These are phyloP conservation scores for Pterostichus madidus DNA, from an alignment of 2,888 invertebrate species.

Conservation along the genomic window DNA sequence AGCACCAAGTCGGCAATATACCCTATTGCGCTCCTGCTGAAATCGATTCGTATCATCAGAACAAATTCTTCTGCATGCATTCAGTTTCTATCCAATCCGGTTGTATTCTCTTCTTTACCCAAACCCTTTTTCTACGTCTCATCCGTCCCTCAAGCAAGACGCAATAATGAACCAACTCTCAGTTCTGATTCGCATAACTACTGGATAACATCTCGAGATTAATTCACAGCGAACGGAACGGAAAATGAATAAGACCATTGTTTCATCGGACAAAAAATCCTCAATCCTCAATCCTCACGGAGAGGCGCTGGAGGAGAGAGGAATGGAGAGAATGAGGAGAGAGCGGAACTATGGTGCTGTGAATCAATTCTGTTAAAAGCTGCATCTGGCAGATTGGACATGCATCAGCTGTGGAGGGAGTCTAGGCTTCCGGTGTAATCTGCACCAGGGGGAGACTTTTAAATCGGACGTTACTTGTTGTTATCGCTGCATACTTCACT, in stretches of 20 bases:
- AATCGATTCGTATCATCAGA: slow-evolving; percentile 8
- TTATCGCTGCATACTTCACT: not conserved
- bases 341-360: slow-evolving; percentile 68
- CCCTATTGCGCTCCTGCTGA: too few species aligned
- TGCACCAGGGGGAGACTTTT: not conserved
- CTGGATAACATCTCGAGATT: slow-evolving; percentile 69
- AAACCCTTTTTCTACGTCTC: not conserved
- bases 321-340: slow-evolving; percentile 2
- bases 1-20: too few species aligned
- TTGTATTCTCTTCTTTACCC: not conserved
- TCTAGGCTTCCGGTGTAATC: slow-evolving; percentile 61
- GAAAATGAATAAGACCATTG: slow-evolving; percentile 70
- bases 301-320: not conserved
- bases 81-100: not conserved
- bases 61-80: slow-evolving; percentile 6
- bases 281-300: slow-evolving; percentile 60
- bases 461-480: slow-evolving; percentile 40
- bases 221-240: slow-evolving; percentile 70
- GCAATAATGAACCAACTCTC: slow-evolving; percentile 66
- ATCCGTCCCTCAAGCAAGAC: not conserved
- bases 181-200: slow-evolving; percentile 68
- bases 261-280: slow-evolving; percentile 69
- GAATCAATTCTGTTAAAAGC: slow-evolving; percentile 72
- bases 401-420: slow-evolving; percentile 64
- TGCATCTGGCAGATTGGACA: slow-evolving; percentile 71